Percentiles rank a stretch among this genome's conserved stretches.
phyloP scores from a whole-genome alignment of 2,113 vertebrate genomes.

The Ellobius talpinus region DNA sequence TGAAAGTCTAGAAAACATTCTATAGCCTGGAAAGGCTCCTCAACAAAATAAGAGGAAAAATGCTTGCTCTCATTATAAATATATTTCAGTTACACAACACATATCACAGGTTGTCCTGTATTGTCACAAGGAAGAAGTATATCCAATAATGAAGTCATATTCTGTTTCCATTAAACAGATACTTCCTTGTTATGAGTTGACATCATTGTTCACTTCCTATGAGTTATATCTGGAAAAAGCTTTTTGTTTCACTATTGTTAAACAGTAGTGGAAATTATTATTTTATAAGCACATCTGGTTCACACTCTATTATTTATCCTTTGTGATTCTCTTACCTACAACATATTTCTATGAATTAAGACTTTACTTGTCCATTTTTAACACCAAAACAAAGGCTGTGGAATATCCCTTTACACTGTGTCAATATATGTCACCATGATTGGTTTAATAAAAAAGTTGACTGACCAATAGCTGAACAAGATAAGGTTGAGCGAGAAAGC shows the following conservation, averaged over 20 bases:
- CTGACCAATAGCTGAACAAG: too few relatives aligned
- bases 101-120: neutral
- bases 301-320: conserved; percentile 23
- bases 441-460: too few relatives aligned
- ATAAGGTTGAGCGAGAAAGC: too few relatives aligned
- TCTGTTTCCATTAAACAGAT: conserved; percentile 13
- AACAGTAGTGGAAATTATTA: conserved; percentile 24
- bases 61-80: conserved; percentile 25
- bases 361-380: conserved; percentile 10
- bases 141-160: neutral
- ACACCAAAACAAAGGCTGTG: neutral
- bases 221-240: neutral
- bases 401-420: too few relatives aligned
- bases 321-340: neutral
- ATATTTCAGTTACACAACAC: conserved; percentile 15
- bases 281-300: conserved; percentile 47
- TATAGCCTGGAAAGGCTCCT: neutral
- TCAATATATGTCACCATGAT: too few relatives aligned
- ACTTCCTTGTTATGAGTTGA: conserved; percentile 43
- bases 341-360: conserved; percentile 45
- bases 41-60: conserved; percentile 20
- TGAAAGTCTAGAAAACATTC: neutral
- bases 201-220: conserved; percentile 34
- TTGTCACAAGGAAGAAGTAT: neutral
- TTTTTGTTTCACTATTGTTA: conserved; percentile 1